Conservation (phyloP, 2,888 invertebrate species). For the Nemotelus pantherinus region DNA sequence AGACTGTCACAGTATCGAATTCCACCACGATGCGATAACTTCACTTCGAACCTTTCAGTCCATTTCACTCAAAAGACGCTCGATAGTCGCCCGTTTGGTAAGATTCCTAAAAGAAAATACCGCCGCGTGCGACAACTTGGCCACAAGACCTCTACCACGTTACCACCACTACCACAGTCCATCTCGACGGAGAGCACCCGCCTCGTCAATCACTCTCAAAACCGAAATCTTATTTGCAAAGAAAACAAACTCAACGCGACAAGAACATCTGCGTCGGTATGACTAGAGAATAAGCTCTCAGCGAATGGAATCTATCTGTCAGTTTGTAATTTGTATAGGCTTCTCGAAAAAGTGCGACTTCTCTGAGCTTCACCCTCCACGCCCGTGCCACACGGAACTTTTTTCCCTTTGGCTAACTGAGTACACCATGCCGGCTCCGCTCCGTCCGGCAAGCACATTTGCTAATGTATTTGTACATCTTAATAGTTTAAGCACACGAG, state of each 20-base stretch:
- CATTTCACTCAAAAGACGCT: too few relatives aligned
- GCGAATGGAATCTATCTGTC: too few relatives aligned
- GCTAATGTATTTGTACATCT: conserved; percentile 8
- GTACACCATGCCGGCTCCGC: too few relatives aligned
- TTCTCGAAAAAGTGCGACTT: too few relatives aligned
- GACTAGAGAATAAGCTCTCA: conserved; percentile 7
- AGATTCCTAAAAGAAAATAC: conserved; percentile 18
- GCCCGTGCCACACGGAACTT: too few relatives aligned
- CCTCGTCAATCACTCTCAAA: conserved; percentile 8
- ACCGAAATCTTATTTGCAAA: conserved; percentile 1
- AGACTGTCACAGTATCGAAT: too few relatives aligned
- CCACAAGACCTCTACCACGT: conserved; percentile 19
- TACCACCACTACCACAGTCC: neutral
- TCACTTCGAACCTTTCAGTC: too few relatives aligned
- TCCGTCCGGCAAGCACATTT: neutral
- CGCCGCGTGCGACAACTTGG: conserved; percentile 35
- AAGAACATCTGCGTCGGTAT: neutral
- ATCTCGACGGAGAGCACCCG: neutral
- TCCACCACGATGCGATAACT: too few relatives aligned
- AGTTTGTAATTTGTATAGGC: too few relatives aligned
- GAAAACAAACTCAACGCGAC: neutral
- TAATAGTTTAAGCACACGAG: conserved; percentile 4
- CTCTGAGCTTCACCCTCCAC: too few relatives aligned
- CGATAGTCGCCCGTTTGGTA: neutral
- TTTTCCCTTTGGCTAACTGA: too few relatives aligned